Percentiles rank a stretch among this genome's conserved stretches.
Evolutionary conservation across 2,888 invertebrate genomes (phyloP).

Genomic region (Philereme transversata): DNA sequence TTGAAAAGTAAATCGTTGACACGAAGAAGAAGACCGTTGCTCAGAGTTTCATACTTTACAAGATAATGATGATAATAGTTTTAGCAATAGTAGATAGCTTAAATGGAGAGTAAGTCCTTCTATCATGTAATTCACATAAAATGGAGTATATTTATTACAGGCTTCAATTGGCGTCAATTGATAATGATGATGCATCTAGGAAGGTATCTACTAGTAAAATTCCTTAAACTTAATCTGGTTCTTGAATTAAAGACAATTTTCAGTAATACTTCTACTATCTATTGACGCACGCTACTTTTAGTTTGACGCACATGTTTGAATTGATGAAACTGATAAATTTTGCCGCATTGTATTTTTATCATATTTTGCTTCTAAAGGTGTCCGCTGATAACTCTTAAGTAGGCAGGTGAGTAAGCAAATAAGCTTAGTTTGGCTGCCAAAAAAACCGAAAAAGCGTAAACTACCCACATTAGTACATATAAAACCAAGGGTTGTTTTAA

Average conservation of each 20-base stretch:
- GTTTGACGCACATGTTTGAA: constrained; percentile 60
- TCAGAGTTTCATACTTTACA: no score
- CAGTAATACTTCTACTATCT: constrained; percentile 40
- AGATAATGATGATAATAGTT: constrained; percentile 29
- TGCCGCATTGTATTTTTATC: constrained; percentile 48
- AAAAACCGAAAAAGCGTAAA: neutral
- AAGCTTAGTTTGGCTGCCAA: neutral
- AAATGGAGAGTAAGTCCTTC: constrained; percentile 59
- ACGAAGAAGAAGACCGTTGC: no score
- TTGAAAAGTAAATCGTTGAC: no score
- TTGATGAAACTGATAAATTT: constrained; percentile 54
- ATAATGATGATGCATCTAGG: no score
- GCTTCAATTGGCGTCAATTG: no score
- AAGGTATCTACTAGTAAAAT: no score
- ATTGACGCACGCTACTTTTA: constrained; percentile 58
- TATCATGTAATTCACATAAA: constrained; percentile 4
- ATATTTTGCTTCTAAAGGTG: constrained; percentile 35
- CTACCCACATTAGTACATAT: no score
- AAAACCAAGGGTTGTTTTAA: no score
- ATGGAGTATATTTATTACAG: no score
- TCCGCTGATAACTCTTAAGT: neutral
- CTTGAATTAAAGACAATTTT: constrained; percentile 46
- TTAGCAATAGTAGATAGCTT: constrained; percentile 65
- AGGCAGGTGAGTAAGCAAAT: neutral
- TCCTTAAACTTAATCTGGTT: constrained; percentile 10